Conservation (phyloP, 2,888 invertebrate species). For the Chrysolina americana region DNA sequence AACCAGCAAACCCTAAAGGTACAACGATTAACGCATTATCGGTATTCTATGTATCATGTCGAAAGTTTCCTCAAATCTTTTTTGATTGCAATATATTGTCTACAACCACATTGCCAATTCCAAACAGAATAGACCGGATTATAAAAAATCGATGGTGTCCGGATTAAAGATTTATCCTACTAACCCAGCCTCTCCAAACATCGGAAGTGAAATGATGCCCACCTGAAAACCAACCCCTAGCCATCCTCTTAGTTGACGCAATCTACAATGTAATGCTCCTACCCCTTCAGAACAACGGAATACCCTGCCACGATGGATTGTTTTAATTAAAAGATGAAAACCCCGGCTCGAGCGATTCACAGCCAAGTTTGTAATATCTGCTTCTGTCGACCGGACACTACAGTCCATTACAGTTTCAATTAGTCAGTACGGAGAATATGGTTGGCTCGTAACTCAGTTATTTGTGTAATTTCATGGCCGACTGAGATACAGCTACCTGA, state of each 20-base stretch:
- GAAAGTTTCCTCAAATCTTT: no score
- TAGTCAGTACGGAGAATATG: conserved; percentile 39
- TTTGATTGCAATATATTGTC: no score
- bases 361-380: conserved; percentile 32
- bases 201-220: neutral
- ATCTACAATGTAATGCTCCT: neutral
- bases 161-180: no score
- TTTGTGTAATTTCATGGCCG: conserved; percentile 51
- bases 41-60: no score
- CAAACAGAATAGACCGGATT: no score
- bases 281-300: conserved; percentile 1
- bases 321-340: conserved; percentile 24
- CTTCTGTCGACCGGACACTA: conserved; percentile 29
- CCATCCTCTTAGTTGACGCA: neutral
- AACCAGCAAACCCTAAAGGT: no score
- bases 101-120: no score
- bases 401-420: conserved; percentile 48
- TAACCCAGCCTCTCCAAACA: neutral
- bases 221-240: neutral
- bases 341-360: conserved; percentile 28
- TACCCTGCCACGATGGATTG: conserved; percentile 12
- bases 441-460: conserved; percentile 46
- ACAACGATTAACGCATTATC: no score
- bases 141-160: no score
- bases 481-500: conserved; percentile 39